Percentiles rank a stretch among this genome's conserved stretches.
phyloP scores from a whole-genome alignment of 1,140 invertebrate genomes.

The Aphelinus certus region DNA sequence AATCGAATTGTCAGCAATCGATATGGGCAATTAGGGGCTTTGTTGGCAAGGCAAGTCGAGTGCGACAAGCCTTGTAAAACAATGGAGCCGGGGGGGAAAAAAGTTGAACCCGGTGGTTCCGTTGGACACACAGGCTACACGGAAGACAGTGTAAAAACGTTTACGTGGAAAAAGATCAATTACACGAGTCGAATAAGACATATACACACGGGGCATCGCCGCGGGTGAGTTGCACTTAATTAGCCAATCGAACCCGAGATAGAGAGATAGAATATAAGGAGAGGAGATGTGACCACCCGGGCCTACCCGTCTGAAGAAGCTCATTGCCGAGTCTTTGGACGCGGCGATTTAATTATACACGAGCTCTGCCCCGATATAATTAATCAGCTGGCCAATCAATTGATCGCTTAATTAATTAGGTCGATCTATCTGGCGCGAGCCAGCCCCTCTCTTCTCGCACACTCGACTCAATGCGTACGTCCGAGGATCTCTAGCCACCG shows the following conservation, averaged over 20 bases:
- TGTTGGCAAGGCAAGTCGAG: not conserved
- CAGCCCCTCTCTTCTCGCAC: no score
- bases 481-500: no score
- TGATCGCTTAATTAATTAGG: constrained; percentile 40
- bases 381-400: constrained; percentile 35
- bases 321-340: constrained; percentile 21
- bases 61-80: constrained; percentile 30
- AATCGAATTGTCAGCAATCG: no score
- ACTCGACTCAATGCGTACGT: no score
- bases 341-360: constrained; percentile 36
- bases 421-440: no score
- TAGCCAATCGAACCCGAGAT: constrained; percentile 28
- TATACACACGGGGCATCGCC: not conserved
- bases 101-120: not conserved
- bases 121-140: no score
- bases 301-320: constrained; percentile 1
- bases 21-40: no score
- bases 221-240: constrained; percentile 29
- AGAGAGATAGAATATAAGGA: not conserved
- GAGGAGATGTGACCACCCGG: constrained; percentile 6
- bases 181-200: constrained; percentile 29
- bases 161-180: constrained; percentile 32
- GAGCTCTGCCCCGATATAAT: constrained; percentile 13
- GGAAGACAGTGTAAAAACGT: constrained; percentile 22
- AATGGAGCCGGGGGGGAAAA: not conserved